Conservation (phyloP, 2,888 invertebrate genomes). For the Gerosis bhagava region DNA sequence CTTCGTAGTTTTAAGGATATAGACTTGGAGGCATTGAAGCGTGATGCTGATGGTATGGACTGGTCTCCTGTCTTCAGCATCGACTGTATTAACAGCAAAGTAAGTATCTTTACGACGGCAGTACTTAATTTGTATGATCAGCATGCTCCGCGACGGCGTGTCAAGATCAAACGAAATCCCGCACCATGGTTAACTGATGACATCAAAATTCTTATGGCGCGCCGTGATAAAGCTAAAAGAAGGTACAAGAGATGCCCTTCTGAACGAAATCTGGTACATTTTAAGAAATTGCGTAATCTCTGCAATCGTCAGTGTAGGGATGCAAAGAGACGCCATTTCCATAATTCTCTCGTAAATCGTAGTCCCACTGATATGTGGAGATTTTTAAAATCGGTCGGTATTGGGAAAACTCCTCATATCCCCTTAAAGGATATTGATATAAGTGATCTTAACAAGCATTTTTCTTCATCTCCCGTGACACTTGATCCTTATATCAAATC, state of each 20-base stretch:
- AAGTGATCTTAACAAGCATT: conserved; percentile 1
- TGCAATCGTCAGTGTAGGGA: background rate
- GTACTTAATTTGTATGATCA: background rate
- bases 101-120: background rate
- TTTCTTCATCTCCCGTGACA: background rate
- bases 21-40: background rate
- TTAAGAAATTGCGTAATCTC: background rate
- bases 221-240: background rate
- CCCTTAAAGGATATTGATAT: background rate
- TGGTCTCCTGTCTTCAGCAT: background rate
- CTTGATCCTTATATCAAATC: background rate
- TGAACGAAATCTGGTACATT: too few relatives aligned
- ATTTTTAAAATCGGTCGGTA: conserved; percentile 2
- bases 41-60: background rate
- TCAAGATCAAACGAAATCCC: background rate
- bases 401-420: background rate
- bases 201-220: background rate
- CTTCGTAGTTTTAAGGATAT: conserved; percentile 4
- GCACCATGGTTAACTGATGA: background rate
- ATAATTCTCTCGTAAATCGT: too few relatives aligned
- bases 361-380: conserved; percentile 1
- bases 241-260: conserved; percentile 1
- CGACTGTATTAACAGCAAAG: too few relatives aligned
- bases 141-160: conserved; percentile 1
- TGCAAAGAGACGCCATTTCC: too few relatives aligned